Conservation (phyloP, 2,797 vertebrate genomes). For the Acanthiza pusilla region DNA sequence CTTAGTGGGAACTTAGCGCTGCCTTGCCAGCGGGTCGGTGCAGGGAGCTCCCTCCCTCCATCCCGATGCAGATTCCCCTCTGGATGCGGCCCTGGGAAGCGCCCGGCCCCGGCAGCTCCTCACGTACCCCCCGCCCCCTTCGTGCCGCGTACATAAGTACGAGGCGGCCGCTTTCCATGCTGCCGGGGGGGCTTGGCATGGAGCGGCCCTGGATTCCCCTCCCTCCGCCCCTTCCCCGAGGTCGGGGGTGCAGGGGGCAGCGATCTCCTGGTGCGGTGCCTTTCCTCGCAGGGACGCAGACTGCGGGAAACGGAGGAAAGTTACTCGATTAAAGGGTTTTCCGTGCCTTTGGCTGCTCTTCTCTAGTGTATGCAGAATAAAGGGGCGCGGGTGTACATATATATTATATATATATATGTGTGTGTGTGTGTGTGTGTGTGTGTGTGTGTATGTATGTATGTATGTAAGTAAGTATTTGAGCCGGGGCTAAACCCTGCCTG, state of each 20-base stretch:
- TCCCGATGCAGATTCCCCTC: constrained; percentile 3
- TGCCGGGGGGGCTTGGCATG: background rate
- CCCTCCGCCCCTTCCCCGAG: background rate
- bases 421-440: too few relatives aligned
- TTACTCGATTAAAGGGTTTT: background rate
- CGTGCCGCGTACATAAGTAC: background rate
- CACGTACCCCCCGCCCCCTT: background rate
- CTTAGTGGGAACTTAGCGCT: background rate
- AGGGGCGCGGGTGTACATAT: background rate
- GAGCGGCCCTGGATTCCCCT: background rate
- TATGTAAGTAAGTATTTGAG: background rate
- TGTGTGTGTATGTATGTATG: too few relatives aligned
- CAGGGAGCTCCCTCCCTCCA: background rate
- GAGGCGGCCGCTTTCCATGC: background rate
- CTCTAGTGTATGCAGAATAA: background rate
- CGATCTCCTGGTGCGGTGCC: background rate
- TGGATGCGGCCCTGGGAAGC: background rate
- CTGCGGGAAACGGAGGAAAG: background rate
- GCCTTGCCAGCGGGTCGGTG: background rate
- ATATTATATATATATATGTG: too few relatives aligned
- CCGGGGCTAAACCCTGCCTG: background rate
- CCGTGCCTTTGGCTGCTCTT: background rate
- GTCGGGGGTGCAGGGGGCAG: background rate
- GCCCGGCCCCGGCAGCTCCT: background rate
- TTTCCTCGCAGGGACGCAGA: background rate